Conservation (phyloP, 2,113 vertebrate genomes). For the Eolophus roseicapilla region DNA sequence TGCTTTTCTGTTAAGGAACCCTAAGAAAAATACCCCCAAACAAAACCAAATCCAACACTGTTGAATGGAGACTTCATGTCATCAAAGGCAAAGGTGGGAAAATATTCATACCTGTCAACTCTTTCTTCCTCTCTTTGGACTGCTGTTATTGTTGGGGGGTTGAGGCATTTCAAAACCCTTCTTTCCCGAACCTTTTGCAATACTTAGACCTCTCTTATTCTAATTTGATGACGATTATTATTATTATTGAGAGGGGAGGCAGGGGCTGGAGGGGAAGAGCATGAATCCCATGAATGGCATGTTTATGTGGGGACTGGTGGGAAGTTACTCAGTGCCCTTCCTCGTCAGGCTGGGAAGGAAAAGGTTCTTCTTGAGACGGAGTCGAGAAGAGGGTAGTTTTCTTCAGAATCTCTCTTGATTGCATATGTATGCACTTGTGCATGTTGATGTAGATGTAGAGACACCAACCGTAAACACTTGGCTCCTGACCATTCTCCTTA, state of each 20-base stretch:
- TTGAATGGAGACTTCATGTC: background rate
- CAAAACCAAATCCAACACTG: rapidly evolving
- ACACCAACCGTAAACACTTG: background rate
- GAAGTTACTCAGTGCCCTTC: background rate
- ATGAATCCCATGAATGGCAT: background rate
- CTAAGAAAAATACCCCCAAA: conserved; percentile 26
- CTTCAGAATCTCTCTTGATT: background rate
- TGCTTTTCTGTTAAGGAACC: conserved; percentile 68
- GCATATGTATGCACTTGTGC: background rate
- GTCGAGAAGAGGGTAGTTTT: background rate
- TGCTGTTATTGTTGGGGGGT: background rate
- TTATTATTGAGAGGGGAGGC: background rate
- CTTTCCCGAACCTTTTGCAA: background rate
- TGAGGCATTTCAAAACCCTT: background rate
- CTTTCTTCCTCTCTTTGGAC: conserved; percentile 49
- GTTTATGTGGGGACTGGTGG: background rate
- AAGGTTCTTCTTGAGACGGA: background rate
- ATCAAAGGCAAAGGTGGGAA: background rate
- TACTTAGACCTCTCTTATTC: background rate
- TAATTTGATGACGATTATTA: background rate
- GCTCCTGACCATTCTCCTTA: background rate
- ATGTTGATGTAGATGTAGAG: background rate
- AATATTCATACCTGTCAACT: conserved; percentile 50
- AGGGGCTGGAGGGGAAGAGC: background rate
- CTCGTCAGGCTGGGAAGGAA: background rate